Base-by-base conservation (phyloP, 2,888 invertebrate genomes). In the Copidosoma aretas region DNA sequence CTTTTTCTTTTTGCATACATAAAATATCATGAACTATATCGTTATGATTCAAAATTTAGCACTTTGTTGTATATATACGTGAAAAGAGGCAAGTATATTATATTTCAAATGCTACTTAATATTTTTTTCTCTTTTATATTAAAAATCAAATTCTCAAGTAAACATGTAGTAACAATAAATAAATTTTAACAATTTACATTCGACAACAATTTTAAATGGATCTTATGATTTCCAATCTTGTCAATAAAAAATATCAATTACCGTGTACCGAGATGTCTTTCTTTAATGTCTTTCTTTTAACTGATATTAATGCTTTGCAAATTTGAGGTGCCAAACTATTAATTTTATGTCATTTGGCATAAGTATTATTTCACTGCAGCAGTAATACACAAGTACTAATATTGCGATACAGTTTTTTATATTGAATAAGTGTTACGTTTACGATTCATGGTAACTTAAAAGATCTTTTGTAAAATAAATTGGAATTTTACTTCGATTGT, bases 261-360 rank as follows among this genome's bases (percentile, higher is more conserved):
- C 32, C 52, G 41, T 49, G 24, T 46, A 58, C 57, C 58, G 51
- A 58, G 64, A 53, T 61, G 64, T 60, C 46, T 41, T 43, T 21
- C 21, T 43, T 39, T 39, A 21, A 43, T 39, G n/a, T n/a, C n/a
- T n/a, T n/a, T n/a, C n/a, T n/a, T n/a, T n/a, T n/a, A n/a, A n/a
- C n/a, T n/a, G n/a, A n/a, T n/a, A n/a, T n/a, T n/a, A n/a, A n/a
- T n/a, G n/a, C n/a, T n/a, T n/a, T n/a, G n/a, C n/a, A n/a, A n/a
- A n/a, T n/a, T 60, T 51, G 56, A 25, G 54, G 43, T 53, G 49
- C 64, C 57, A 67, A 46, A 32, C 8, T 32, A 5, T 32, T 32
- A 5, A 67, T 24, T 67, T 51, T 1, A 70, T 41, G 52, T 64
- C 64, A 53, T 70, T 70, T 70, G 67, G 67, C 67, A 64, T 64